A percentile compares a stretch with the other conserved stretches of the same genome.
Evolutionary conservation across 2,797 vertebrate genomes (phyloP).

Genomic region (Halcyon badia): DNA sequence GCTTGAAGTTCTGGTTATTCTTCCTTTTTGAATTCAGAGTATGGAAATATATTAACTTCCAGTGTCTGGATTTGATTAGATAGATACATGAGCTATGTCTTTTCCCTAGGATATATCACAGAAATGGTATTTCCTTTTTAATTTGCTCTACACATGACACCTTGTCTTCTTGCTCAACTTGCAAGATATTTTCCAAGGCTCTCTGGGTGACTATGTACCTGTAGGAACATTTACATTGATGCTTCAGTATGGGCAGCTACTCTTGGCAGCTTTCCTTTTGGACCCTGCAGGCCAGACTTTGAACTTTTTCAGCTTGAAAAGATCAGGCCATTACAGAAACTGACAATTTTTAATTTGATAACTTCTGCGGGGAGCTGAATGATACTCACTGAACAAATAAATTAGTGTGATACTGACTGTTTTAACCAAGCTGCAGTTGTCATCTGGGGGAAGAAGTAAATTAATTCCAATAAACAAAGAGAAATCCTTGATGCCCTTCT

Average conservation of each 20-base stretch:
- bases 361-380: slow-evolving; percentile 66
- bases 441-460: slow-evolving; percentile 60
- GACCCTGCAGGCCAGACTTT: slow-evolving; percentile 34
- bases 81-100: not conserved
- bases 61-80: not conserved
- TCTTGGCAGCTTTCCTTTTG: slow-evolving; percentile 45
- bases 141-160: slow-evolving; percentile 21
- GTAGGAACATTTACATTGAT: slow-evolving; percentile 67
- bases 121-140: slow-evolving; percentile 38
- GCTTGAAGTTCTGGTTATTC: not conserved
- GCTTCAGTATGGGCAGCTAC: slow-evolving; percentile 22
- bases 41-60: slow-evolving; percentile 24
- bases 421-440: slow-evolving; percentile 38
- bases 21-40: not conserved
- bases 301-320: slow-evolving; percentile 71
- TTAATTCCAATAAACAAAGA: slow-evolving; percentile 68
- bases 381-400: slow-evolving; percentile 68
- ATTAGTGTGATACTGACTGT: slow-evolving; percentile 57
- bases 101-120: slow-evolving; percentile 11
- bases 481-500: slow-evolving; percentile 13
- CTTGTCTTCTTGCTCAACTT: slow-evolving; percentile 31
- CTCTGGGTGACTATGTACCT: slow-evolving; percentile 70
- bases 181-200: slow-evolving; percentile 22
- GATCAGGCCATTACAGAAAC: slow-evolving; percentile 66
- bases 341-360: slow-evolving; percentile 79